Conservation (phyloP, 1,140 invertebrate species). For the Drosophila tani region DNA sequence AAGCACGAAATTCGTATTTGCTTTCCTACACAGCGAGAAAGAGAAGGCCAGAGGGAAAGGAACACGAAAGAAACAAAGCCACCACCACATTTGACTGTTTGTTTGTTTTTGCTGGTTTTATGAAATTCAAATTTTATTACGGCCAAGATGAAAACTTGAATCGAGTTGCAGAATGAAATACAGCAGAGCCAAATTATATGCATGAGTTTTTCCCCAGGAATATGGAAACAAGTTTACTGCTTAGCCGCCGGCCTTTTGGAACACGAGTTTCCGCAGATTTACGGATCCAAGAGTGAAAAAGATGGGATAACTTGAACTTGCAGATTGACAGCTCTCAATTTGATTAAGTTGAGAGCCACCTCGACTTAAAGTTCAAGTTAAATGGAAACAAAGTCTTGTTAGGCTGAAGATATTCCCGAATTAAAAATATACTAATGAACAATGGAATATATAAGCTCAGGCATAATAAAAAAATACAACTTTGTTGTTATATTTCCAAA, state of each 20-base stretch:
- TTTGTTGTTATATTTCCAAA: too few relatives aligned
- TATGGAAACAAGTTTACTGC: conserved; percentile 39
- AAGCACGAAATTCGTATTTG: conserved; percentile 72
- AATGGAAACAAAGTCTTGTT: background rate
- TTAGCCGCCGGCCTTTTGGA: conserved; percentile 32
- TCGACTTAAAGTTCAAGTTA: background rate
- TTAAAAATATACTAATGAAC: background rate
- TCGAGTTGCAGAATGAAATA: conserved; percentile 54
- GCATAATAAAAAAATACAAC: too few relatives aligned
- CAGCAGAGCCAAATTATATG: conserved; percentile 59
- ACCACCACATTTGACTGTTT: conserved; percentile 41
- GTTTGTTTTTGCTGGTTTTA: conserved; percentile 29
- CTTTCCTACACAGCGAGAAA: conserved; percentile 34
- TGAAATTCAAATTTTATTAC: conserved; percentile 73
- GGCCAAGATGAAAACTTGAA: conserved; percentile 51
- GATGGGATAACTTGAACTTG: conserved; percentile 22
- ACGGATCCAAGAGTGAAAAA: conserved; percentile 1
- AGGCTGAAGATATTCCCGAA: background rate
- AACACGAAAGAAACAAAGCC: conserved; percentile 17
- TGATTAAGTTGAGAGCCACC: conserved; percentile 17
- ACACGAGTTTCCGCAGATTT: conserved; percentile 17
- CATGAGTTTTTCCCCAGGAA: conserved; percentile 43
- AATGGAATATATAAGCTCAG: background rate
- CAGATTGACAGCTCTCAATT: conserved; percentile 2
- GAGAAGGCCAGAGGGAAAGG: background rate